These are phyloP conservation scores for Amazona guildingii DNA, from an alignment of 2,113 vertebrate species.

Conservation along the genomic window DNA sequence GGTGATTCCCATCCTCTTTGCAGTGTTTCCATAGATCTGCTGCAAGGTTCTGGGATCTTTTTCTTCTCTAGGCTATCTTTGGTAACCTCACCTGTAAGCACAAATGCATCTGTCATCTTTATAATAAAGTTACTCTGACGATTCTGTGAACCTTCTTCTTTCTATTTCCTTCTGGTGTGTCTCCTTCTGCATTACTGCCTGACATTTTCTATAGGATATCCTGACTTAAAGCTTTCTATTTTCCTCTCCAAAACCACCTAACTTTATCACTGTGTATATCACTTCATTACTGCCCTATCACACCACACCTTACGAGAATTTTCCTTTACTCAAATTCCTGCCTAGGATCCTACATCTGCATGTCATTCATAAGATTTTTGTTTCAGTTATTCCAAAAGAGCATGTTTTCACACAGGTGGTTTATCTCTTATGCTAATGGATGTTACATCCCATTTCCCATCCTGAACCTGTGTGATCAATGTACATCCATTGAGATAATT, in stretches of 20 bases:
- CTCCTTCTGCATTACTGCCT: not conserved
- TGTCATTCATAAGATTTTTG: not conserved
- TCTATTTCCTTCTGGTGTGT: not conserved
- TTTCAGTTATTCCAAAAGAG: not conserved
- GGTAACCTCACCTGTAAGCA: not conserved
- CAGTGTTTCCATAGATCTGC: not conserved
- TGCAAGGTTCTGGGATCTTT: not conserved
- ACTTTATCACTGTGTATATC: not conserved
- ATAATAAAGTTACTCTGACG: not conserved
- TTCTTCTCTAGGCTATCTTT: not conserved
- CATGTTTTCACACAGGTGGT: not conserved
- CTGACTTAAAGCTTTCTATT: not conserved
- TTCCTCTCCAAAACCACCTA: not conserved
- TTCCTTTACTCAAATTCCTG: not conserved
- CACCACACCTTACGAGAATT: not conserved
- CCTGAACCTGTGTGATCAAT: not conserved
- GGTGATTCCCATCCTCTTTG: not conserved
- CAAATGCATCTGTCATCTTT: not conserved
- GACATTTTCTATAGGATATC: not conserved
- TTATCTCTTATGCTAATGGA: not conserved
- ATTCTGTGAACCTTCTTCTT: not conserved
- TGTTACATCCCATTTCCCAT: not conserved
- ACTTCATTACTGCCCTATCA: not conserved
- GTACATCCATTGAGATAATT: not conserved
- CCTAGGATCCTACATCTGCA: not conserved